A percentile compares a stretch with the other conserved stretches of the same genome.
These are phyloP conservation scores for Psilanteris sp. DNA, from an alignment of 1,140 invertebrate species.

Conservation along the genomic window DNA sequence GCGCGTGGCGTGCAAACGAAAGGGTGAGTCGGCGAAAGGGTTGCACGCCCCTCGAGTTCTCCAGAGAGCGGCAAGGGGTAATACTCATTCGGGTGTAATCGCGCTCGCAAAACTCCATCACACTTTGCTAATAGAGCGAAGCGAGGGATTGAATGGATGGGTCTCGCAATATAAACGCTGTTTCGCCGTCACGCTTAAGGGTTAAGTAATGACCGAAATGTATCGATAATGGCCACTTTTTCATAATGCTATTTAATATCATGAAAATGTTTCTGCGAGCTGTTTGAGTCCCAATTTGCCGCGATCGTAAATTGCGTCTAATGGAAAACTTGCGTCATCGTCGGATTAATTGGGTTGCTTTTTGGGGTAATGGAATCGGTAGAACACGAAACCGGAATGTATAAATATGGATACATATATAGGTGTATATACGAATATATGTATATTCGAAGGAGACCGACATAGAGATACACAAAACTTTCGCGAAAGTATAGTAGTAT, in stretches of 20 bases:
- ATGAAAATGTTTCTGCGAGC: conserved; percentile 16
- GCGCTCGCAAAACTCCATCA: conserved; percentile 81
- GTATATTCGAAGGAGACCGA: too few species aligned
- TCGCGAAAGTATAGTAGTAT: too few species aligned
- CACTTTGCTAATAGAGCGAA: conserved; percentile 80
- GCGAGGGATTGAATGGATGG: conserved; percentile 72
- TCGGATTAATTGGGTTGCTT: too few species aligned
- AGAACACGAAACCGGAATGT: too few species aligned
- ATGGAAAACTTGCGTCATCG: too few species aligned
- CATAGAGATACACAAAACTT: too few species aligned
- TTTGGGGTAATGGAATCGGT: too few species aligned
- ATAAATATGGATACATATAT: too few species aligned
- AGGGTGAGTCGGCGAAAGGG: conserved; percentile 64
- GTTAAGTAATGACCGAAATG: conserved; percentile 68
- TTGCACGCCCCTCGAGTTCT: conserved; percentile 64
- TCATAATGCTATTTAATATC: conserved; percentile 42
- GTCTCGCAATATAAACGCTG: conserved; percentile 69
- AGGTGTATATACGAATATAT: too few species aligned
- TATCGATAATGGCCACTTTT: conserved; percentile 67
- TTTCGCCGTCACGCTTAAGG: conserved; percentile 68
- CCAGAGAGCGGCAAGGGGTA: conserved; percentile 71
- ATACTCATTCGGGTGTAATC: conserved; percentile 81
- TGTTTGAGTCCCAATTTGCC: neutral
- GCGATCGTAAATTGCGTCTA: too few species aligned
- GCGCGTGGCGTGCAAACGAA: conserved; percentile 59